Percentiles rank a stretch among this genome's conserved stretches.
Conservation (phyloP, 2,888 invertebrate genomes). For the Mesopsocus fuscifrons region DNA sequence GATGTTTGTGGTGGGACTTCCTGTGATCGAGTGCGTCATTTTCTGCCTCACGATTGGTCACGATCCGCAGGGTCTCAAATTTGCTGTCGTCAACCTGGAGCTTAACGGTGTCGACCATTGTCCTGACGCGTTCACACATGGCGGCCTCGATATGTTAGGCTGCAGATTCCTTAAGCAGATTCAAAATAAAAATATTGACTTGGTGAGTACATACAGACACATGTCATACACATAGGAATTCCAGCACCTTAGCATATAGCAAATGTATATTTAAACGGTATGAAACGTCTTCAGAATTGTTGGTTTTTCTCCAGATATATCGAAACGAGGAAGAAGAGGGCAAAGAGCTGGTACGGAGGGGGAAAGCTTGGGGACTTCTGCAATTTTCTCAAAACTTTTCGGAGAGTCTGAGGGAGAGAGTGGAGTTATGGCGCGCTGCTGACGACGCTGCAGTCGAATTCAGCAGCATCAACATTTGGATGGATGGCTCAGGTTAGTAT, state of each 20-base stretch:
- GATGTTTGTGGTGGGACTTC: constrained; percentile 68
- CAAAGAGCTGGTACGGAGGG: constrained; percentile 41
- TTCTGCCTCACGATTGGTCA: constrained; percentile 83
- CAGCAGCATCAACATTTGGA: constrained; percentile 47
- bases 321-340: constrained; percentile 41
- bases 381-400: constrained; percentile 62
- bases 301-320: constrained; percentile 27
- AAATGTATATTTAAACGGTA: no score
- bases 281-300: no score
- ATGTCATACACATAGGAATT: no score
- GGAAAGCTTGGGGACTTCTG: constrained; percentile 58
- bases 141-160: constrained; percentile 27
- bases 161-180: constrained; percentile 38
- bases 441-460: constrained; percentile 35
- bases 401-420: constrained; percentile 37
- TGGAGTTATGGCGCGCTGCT: constrained; percentile 37
- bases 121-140: constrained; percentile 22
- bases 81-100: constrained; percentile 72
- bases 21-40: constrained; percentile 65
- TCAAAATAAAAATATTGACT: constrained; percentile 39
- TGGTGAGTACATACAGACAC: no score
- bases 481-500: constrained; percentile 72
- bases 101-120: constrained; percentile 25
- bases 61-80: constrained; percentile 52
- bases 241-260: no score